Conservation (phyloP, 2,888 invertebrate genomes). For the Electrophaes corylata region DNA sequence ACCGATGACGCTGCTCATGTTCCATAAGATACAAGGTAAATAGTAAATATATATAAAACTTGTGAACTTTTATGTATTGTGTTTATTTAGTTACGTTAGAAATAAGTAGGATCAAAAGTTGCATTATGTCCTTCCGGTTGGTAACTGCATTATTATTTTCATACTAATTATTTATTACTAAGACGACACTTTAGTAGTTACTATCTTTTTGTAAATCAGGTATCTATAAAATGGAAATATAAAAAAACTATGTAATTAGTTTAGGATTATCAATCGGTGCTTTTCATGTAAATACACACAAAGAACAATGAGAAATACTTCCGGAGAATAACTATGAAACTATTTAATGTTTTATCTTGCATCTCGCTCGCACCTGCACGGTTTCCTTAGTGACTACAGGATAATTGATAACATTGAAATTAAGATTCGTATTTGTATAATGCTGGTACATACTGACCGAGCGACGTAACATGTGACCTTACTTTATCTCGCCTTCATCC, state of each 20-base stretch:
- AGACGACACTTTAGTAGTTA: neutral
- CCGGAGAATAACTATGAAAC: neutral
- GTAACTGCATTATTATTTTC: neutral
- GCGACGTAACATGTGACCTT: no score
- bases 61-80: neutral
- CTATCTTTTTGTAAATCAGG: neutral
- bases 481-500: no score
- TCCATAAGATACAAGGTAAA: no score
- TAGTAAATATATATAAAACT: neutral
- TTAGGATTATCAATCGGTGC: neutral
- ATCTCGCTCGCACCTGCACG: neutral
- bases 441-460: no score
- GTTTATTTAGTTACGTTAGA: neutral
- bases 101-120: neutral
- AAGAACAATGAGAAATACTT: neutral
- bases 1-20: neutral
- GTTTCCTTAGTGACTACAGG: no score
- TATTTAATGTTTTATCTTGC: neutral
- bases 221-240: neutral
- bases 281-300: constrained; percentile 3
- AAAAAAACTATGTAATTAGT: neutral
- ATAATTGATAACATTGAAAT: no score
- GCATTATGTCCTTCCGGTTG: neutral
- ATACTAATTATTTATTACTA: neutral
- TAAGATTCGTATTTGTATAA: no score